phyloP scores from a whole-genome alignment of 2,888 invertebrate species.

The Epinotia brunnichana region DNA sequence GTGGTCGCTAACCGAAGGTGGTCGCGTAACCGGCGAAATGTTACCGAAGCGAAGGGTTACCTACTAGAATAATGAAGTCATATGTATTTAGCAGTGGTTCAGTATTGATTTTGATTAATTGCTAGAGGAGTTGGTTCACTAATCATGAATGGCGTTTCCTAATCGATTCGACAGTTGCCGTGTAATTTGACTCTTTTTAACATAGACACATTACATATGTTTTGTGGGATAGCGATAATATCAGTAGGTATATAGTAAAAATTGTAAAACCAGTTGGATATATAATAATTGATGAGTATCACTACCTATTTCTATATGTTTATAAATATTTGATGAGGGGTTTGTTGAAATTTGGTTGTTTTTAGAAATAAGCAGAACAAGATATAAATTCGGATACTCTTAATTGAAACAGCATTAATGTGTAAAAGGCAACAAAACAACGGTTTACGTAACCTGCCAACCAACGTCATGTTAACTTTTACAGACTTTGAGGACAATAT shows the following conservation, averaged over 20 bases:
- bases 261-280: no score
- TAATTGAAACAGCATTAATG: conserved; percentile 2
- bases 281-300: no score
- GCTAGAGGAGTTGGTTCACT: conserved; percentile 9
- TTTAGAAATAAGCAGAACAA: neutral
- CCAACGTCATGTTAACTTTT: conserved; percentile 41
- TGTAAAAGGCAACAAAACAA: conserved; percentile 1
- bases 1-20: no score
- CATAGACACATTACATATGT: neutral
- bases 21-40: no score
- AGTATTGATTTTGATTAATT: conserved; percentile 33
- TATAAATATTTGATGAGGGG: no score
- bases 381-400: neutral
- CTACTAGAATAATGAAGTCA: conserved; percentile 17
- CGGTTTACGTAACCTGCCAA: conserved; percentile 31
- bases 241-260: no score
- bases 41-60: no score
- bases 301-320: no score
- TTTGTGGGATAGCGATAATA: neutral
- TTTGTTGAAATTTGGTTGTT: neutral
- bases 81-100: conserved; percentile 16
- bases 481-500: conserved; percentile 34
- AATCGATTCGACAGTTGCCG: conserved; percentile 8
- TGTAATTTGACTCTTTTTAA: conserved; percentile 14
- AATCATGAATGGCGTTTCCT: conserved; percentile 41